A percentile compares a stretch with the other conserved stretches of the same genome.
Evolutionary conservation across 2,113 vertebrate genomes (phyloP).

Genomic region (Gadus macrocephalus): DNA sequence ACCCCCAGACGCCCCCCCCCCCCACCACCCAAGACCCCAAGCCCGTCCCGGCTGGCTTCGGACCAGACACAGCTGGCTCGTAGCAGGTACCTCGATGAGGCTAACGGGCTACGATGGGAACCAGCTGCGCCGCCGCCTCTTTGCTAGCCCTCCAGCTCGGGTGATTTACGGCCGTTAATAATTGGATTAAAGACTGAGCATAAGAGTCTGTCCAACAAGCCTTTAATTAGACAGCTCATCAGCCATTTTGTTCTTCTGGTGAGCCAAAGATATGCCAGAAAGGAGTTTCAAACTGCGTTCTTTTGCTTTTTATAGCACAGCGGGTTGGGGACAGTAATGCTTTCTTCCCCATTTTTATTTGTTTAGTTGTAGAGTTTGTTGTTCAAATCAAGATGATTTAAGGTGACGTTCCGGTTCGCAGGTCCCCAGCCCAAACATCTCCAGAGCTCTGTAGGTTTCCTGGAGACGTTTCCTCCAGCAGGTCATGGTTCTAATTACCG

Average conservation of each 20-base stretch:
- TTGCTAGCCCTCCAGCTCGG: neutral
- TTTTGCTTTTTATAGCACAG: slow-evolving; percentile 7
- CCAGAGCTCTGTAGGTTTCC: no score
- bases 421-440: no score
- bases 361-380: no score
- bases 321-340: neutral
- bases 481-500: no score
- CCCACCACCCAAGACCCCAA: no score
- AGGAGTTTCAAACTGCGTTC: neutral
- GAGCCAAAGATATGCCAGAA: neutral
- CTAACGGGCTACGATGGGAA: slow-evolving; percentile 12
- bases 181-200: slow-evolving; percentile 18
- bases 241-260: no score
- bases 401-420: no score
- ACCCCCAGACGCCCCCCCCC: no score
- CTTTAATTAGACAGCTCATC: slow-evolving; percentile 33
- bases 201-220: slow-evolving; percentile 34
- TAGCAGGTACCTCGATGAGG: slow-evolving; percentile 27
- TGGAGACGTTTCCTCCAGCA: no score
- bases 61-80: slow-evolving; percentile 7
- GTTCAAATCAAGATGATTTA: no score
- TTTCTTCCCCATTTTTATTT: no score
- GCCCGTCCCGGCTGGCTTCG: no score
- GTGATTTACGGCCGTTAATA: slow-evolving; percentile 34
- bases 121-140: slow-evolving; percentile 33